Evolutionary conservation across 1,140 invertebrate species (phyloP), one percentile per base, ranked within the genome.

Genomic region (Polypedilum pembai): DNA sequence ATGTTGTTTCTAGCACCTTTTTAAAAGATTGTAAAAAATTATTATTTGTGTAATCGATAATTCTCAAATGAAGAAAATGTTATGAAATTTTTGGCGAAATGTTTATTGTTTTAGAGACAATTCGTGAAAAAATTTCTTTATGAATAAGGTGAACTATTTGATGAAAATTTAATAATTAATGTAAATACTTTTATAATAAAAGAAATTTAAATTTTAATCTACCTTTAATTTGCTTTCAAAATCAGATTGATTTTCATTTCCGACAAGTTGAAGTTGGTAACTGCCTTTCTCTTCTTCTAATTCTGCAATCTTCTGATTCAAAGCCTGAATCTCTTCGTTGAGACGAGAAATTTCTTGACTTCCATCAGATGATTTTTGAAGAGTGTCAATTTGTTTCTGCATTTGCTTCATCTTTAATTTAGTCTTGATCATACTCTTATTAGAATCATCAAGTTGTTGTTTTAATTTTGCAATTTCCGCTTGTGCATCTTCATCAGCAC

Each of bases 231-330:
- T 77, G 74, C 75, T 73, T 17, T 74, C 73, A n/a, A 78, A 78
- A 41, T 77, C 78, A 76, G 78, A 76, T 78, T 76, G 33, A 3
- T 15, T 41, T 12, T 17, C 40, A 5, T 33, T 20, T 40, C 41
- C 91, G 80, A 92, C 88, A 78, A 92, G 85, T 84, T 90, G 89
- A 79, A 94, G 84, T 83, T 93, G 91, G 79, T 94, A 87, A 83
- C 92, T 94, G 82, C 91, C 92, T 85, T 93, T 96, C 84, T 94
- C 93, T 81, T 95, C 93, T 84, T 95, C 93, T 73, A 95, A 83
- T 80, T 94, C 89, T 73, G 90, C 89, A 76, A 96, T 87, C 82
- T 89, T 87, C 77, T 94, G 91, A 77, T 90, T 88, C 77, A 95
- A 83, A 77, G 86, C 85, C 76, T 86, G 83, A 75, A 88, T 85